These are phyloP conservation scores for Anthonomus grandis DNA, from an alignment of 1,140 invertebrate species.

Conservation along the genomic window DNA sequence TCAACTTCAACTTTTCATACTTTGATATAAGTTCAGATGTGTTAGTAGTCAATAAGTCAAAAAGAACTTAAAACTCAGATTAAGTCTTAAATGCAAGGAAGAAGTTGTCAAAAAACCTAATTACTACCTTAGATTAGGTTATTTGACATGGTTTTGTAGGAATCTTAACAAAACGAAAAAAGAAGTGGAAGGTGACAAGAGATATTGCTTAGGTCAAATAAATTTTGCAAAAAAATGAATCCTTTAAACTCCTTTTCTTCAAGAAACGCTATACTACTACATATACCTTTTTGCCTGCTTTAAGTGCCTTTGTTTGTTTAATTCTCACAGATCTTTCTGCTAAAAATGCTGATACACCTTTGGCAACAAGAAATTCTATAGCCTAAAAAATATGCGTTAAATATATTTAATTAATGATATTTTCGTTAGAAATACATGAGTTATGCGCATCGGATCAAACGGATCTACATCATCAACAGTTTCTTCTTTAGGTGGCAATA, in stretches of 20 bases:
- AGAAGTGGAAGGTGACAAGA: not conserved
- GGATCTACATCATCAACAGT: conserved; percentile 7
- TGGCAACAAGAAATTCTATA: conserved; percentile 3
- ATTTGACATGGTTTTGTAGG: too few species aligned
- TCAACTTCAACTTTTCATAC: too few species aligned
- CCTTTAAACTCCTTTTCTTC: not conserved
- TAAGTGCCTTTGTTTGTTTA: conserved; percentile 4
- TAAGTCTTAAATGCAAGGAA: too few species aligned
- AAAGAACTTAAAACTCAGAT: too few species aligned
- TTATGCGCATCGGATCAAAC: conserved; percentile 9
- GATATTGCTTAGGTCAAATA: not conserved
- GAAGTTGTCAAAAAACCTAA: too few species aligned
- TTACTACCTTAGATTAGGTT: too few species aligned
- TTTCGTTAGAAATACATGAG: not conserved
- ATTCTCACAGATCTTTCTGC: not conserved
- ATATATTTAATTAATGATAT: not conserved
- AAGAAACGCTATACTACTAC: not conserved
- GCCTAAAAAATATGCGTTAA: not conserved
- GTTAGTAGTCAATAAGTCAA: too few species aligned
- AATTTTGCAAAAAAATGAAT: not conserved
- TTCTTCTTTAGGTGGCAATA: conserved; percentile 1
- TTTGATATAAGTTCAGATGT: too few species aligned
- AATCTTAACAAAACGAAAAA: not conserved
- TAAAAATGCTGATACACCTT: not conserved
- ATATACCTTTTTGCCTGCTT: conserved; percentile 6